These are phyloP conservation scores for Limulus polyphemus DNA, from an alignment of 2,888 invertebrate genomes.

Conservation along the genomic window DNA sequence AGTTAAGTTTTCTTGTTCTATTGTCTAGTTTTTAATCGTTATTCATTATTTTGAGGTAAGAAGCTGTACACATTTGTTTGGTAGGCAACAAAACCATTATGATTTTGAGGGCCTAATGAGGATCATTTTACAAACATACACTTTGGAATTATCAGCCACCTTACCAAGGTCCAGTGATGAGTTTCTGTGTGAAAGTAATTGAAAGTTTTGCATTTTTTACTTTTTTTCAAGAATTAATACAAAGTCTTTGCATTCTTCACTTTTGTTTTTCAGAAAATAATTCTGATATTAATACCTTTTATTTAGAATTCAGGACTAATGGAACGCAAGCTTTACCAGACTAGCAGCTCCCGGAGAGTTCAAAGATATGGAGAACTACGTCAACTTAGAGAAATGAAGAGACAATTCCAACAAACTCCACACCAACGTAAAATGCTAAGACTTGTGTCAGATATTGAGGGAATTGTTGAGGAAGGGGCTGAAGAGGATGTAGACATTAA, in stretches of 20 bases:
- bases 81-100: no score
- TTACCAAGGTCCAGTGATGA: no score
- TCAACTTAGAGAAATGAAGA: conserved; percentile 65
- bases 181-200: no score
- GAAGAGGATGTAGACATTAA: conserved; percentile 55
- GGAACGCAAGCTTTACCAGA: conserved; percentile 11
- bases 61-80: no score
- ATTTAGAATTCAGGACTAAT: conserved; percentile 34
- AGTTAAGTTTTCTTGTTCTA: no score
- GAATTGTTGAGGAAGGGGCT: conserved; percentile 47
- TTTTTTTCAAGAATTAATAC: not conserved
- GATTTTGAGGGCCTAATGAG: no score
- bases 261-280: not conserved
- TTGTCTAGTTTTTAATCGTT: no score
- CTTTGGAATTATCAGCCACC: no score
- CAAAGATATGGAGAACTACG: conserved; percentile 79
- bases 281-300: not conserved
- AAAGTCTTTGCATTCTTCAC: not conserved
- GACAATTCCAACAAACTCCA: conserved; percentile 53
- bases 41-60: no score
- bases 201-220: no score
- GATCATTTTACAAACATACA: no score
- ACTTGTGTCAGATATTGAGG: conserved; percentile 44
- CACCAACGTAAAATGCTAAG: conserved; percentile 62
- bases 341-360: conserved; percentile 50